phyloP scores from a whole-genome alignment of 2,888 invertebrate species.

The Bedellia somnulentella region DNA sequence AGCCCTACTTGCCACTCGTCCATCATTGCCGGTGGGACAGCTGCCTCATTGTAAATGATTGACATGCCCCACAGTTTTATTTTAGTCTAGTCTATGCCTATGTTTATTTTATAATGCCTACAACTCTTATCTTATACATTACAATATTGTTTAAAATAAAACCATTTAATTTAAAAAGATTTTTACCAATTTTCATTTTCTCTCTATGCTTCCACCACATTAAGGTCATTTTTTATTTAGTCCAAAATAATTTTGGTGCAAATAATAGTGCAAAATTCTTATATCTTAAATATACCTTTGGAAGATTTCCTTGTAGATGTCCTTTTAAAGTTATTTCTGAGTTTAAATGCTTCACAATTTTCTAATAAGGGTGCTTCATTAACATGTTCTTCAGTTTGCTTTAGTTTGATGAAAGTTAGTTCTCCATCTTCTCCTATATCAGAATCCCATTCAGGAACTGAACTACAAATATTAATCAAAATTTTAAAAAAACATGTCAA shows the following conservation, averaged over 20 bases:
- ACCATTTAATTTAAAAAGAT: too few species aligned
- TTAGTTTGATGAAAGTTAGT: constrained; percentile 67
- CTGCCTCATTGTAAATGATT: too few species aligned
- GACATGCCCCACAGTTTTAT: too few species aligned
- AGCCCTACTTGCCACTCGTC: too few species aligned
- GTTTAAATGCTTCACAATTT: constrained; percentile 41
- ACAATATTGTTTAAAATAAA: too few species aligned
- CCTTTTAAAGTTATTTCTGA: constrained; percentile 46
- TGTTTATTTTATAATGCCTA: too few species aligned
- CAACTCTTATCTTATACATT: too few species aligned
- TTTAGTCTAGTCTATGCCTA: too few species aligned
- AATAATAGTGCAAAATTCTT: neutral
- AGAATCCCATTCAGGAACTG: constrained; percentile 71
- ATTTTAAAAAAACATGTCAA: too few species aligned
- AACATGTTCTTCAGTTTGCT: constrained; percentile 15
- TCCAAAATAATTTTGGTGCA: neutral
- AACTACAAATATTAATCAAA: constrained; percentile 36
- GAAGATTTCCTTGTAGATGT: constrained; percentile 41
- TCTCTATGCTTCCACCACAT: constrained; percentile 1
- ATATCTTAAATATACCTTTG: constrained; percentile 35
- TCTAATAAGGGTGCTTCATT: constrained; percentile 32
- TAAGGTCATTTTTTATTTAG: neutral
- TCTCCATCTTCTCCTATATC: constrained; percentile 67
- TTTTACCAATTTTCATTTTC: too few species aligned
- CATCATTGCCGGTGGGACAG: too few species aligned